Base-by-base conservation (phyloP, 2,888 invertebrate species). In the Corbicula japonica region DNA sequence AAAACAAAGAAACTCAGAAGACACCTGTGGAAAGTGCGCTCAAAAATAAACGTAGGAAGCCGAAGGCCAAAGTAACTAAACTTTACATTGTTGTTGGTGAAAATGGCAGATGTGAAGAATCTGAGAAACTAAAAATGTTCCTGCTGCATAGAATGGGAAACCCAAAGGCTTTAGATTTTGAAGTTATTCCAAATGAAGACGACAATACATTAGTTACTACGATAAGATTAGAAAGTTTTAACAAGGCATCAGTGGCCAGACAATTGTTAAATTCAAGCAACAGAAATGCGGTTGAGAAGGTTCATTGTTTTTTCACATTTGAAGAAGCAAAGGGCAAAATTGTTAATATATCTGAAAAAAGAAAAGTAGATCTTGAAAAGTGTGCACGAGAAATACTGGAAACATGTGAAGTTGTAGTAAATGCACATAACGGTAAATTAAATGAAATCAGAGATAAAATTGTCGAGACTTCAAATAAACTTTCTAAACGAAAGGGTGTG, bases 401-500 rank as follows among this genome's bases (percentile, higher is more conserved):
- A 62, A 12, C 52, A 8, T 66, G 75, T 38, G 35, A 35, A 32
- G n/a, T 38, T 23, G 63, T 41, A 1, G n/a, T 80, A 1, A 32
- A 18, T n/a, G 34, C 12, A 30, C 75, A 80, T 60, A 58, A 71
- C 6, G n/a, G 21, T 41, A 80, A 75, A 56, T 61, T 80, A 26
- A 26, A 54, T 56, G 41, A 52, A 15, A 52, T 38, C 12, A 15
- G 46, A 38, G 26, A 41, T 8, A 38, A 60, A n/a, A 18, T 71
- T 5, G 18, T 21, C 34, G 18, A 46, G 30, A 65, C 48, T 21
- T n/a, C 52, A 21, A n/a, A 62, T 5, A n/a, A 48, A 30, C 60
- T 79, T 30, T 30, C 35, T 21, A 18, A 32, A 12, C 61, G 46
- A 44, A 56, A 28, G 34, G 66, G 68, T 12, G 38, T 80, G n/a